Conservation (phyloP, 2,797 vertebrate species). For the Varecia variegata region DNA sequence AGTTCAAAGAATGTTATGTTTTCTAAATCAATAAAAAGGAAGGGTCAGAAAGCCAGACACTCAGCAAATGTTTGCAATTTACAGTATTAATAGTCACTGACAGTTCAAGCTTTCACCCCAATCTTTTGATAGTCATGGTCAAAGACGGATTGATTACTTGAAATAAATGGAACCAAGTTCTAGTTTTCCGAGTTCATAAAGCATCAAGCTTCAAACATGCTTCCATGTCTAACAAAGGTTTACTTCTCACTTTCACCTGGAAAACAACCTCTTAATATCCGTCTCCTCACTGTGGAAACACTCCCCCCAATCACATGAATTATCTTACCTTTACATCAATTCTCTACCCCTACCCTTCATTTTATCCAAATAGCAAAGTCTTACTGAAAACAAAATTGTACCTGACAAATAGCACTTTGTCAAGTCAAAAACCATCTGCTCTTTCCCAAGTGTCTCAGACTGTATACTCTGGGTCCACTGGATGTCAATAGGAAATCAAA, state of each 20-base stretch:
- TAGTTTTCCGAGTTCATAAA: conserved; percentile 9
- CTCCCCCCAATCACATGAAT: background rate
- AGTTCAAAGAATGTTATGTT: conserved; percentile 34
- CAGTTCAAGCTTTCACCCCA: background rate
- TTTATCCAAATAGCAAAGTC: conserved; percentile 15
- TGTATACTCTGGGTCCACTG: background rate
- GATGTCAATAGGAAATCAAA: background rate
- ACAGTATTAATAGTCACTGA: conserved; percentile 28
- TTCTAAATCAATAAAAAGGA: conserved; percentile 51
- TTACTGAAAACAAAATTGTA: conserved; percentile 39
- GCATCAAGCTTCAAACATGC: background rate
- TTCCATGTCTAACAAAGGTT: background rate
- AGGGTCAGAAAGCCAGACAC: background rate
- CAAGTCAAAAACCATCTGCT: conserved; percentile 35
- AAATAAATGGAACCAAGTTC: conserved; percentile 45
- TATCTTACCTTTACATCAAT: conserved; percentile 25
- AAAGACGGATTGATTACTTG: conserved; percentile 27
- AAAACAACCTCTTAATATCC: conserved; percentile 13
- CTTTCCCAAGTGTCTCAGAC: background rate
- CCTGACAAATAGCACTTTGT: background rate
- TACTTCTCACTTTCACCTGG: conserved; percentile 4
- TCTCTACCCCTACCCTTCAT: background rate
- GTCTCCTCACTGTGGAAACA: conserved; percentile 32
- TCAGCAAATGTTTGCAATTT: conserved; percentile 55
- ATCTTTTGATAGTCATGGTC: conserved; percentile 36